These are phyloP conservation scores for Ctenopoma multispine DNA, from an alignment of 2,797 vertebrate genomes.

Conservation along the genomic window DNA sequence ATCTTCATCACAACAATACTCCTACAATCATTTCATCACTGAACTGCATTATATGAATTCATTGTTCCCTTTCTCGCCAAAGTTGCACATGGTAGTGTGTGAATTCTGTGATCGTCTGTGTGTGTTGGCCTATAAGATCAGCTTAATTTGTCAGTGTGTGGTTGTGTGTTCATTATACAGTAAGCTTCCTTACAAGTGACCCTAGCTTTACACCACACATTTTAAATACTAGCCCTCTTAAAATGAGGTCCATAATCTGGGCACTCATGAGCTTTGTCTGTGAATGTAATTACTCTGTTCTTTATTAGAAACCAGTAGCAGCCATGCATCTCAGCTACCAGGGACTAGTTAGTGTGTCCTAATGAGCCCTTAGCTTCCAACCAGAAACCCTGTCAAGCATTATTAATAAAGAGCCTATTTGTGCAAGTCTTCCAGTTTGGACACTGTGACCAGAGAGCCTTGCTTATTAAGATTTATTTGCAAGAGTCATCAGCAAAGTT, in stretches of 20 bases:
- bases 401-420: conserved; percentile 82
- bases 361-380: conserved; percentile 80
- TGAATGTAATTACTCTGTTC: conserved; percentile 78
- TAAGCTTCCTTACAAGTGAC: conserved; percentile 59
- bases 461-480: conserved; percentile 66
- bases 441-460: conserved; percentile 56
- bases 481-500: conserved; percentile 36
- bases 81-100: conserved; percentile 15
- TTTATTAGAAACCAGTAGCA: conserved; percentile 78
- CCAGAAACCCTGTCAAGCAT: conserved; percentile 76
- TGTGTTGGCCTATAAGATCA: conserved; percentile 8
- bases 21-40: conserved; percentile 49
- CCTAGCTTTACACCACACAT: conserved; percentile 50
- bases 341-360: conserved; percentile 80
- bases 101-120: conserved; percentile 19
- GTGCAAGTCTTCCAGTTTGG: conserved; percentile 67
- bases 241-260: conserved; percentile 67
- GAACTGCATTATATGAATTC: conserved; percentile 38
- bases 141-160: conserved; percentile 29
- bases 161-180: conserved; percentile 52
- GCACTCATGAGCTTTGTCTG: conserved; percentile 69
- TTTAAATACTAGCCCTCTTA: conserved; percentile 60
- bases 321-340: conserved; percentile 73
- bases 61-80: conserved; percentile 14
- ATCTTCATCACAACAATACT: conserved; percentile 3